Base-by-base conservation (phyloP, 2,888 invertebrate species). In the Dicycla oo region DNA sequence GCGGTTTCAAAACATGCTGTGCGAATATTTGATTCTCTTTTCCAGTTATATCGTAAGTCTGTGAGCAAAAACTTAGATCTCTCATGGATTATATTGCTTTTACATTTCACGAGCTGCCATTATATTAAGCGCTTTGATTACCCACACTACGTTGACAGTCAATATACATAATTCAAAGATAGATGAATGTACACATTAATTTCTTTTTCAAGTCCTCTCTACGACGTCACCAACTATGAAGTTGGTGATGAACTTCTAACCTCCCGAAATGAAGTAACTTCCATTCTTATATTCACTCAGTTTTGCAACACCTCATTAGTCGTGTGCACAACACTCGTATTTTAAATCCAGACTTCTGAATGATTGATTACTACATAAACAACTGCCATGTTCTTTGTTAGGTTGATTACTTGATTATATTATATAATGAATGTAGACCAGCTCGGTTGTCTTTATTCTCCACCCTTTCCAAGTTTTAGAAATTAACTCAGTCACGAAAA, bases 401-500 rank as follows among this genome's bases (percentile, higher is more conserved):
- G 10, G n/a, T 40, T n/a, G 11, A 23, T 13, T 26, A 15, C 58
- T 58, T 60, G 40, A 40, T 43, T 43, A 26, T 10, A 5, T 30
- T 43, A 1, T 43, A 38, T 3, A 30, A 61, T 34, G 0, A 38
- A 51, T 47, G 23, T 49, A 34, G 3, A 20, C 23, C 4, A 40
- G 38, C 13, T n/a, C 13, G 10, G 47, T 34, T 70, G 38, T 69
- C 56, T 67, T 60, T 61, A 61, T 43, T 23, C 51, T 49, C 45
- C 56, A 69, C 53, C 65, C n/a, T 47, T 66, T 62, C 38, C 5
- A 51, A 65, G 43, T 61, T 45, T 38, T 47, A 45, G 45, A 66
- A 73, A 67, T 83, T 23, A 69, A 60, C 66, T 58, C 51, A 64
- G 60, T 70, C 54, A 69, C 69, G 71, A 56, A 68, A 71, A 30